Percentiles rank a stretch among this genome's conserved stretches.
Conservation (phyloP, 1,140 invertebrate genomes). For the Achatina immaculata region DNA sequence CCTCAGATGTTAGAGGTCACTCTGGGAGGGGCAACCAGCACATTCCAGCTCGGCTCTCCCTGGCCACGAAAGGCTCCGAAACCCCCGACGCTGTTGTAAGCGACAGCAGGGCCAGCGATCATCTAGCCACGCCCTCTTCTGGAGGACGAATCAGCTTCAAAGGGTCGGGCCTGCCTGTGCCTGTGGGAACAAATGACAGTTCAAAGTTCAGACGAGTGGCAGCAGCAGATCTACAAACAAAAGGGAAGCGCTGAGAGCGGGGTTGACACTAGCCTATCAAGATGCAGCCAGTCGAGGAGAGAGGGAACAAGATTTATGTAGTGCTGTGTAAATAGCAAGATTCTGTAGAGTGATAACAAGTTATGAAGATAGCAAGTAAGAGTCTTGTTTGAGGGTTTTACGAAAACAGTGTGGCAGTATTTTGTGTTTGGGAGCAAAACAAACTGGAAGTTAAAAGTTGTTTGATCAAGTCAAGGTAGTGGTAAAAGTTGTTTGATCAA, state of each 20-base stretch:
- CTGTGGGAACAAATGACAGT: conserved; percentile 58
- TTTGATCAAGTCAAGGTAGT: no score
- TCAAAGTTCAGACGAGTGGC: conserved; percentile 62
- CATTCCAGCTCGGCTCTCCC: conserved; percentile 60
- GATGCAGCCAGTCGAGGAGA: no score
- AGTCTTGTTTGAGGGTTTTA: no score
- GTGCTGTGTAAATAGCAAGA: no score
- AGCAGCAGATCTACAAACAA: conserved; percentile 50
- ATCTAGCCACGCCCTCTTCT: conserved; percentile 65
- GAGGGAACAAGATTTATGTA: no score
- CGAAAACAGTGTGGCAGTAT: no score
- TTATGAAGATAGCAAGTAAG: no score
- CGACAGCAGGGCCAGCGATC: conserved; percentile 60
- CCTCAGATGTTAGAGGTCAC: conserved; percentile 58
- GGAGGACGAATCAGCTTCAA: conserved; percentile 65
- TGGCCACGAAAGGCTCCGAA: conserved; percentile 60
- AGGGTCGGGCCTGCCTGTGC: conserved; percentile 64
- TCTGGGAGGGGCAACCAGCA: conserved; percentile 56
- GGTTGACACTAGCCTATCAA: no score
- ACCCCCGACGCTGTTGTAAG: conserved; percentile 46
- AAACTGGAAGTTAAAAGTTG: no score
- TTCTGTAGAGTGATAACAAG: no score
- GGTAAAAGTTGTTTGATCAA: no score
- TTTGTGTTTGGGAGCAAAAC: no score
- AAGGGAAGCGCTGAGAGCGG: conserved; percentile 34